These are phyloP conservation scores for Sminthopsis crassicaudata DNA, from an alignment of 2,113 vertebrate species.

Conservation along the genomic window DNA sequence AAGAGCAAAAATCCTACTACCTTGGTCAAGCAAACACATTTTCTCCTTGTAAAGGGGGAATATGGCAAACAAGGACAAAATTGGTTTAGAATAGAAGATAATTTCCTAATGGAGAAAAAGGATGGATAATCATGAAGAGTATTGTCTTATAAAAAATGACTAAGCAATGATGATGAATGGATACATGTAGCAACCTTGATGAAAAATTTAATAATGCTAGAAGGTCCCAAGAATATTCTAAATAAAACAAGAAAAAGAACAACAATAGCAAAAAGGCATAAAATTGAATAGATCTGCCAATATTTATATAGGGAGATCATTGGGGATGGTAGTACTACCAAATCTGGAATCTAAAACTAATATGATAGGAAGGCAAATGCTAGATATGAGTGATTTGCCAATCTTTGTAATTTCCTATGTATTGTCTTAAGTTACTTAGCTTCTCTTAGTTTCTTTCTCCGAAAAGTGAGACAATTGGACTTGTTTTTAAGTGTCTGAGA, in stretches of 20 bases:
- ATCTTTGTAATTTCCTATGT: no score
- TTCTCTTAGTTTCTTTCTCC: no score
- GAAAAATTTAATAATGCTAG: no score
- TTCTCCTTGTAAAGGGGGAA: not conserved
- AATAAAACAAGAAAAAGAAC: no score
- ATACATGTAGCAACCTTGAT: no score
- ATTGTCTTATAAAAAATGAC: not conserved
- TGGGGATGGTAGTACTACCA: not conserved
- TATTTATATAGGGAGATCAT: not conserved
- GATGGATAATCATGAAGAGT: not conserved
- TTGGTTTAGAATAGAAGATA: not conserved
- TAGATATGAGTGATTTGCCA: not conserved
- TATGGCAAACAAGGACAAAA: not conserved
- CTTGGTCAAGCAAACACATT: not conserved
- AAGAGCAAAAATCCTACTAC: not conserved
- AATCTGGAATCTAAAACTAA: not conserved
- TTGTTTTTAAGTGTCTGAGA: no score
- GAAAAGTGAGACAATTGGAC: no score
- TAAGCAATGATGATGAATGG: not conserved
- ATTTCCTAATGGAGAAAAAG: not conserved
- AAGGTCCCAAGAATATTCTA: no score
- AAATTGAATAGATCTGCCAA: not conserved
- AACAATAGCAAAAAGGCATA: not conserved
- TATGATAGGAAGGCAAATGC: not conserved
- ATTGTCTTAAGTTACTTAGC: no score